Base-by-base conservation (phyloP, 2,113 vertebrate species). In the Nannobrachium achirus region DNA sequence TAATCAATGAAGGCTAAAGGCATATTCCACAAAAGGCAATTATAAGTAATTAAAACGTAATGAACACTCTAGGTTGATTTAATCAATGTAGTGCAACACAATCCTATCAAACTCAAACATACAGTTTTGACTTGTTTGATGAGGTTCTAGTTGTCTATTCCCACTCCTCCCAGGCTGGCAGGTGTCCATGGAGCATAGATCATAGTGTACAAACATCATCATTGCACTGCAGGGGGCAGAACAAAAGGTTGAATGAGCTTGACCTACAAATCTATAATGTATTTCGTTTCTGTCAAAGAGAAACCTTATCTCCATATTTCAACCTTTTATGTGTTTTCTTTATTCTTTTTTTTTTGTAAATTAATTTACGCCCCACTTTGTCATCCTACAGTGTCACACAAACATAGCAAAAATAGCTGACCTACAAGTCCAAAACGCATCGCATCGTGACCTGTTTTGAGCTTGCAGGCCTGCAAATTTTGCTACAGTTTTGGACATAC, bases 191-290 rank as follows among this genome's bases (percentile, higher is more conserved):
- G 38, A 14, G 1, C 10, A 52, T 10, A 15, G 41, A 38, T 90
- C 83, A 91, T 42, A 83, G 77, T 8, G 84, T 87, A 62, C 86
- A 92, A 55, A 90, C 76, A 1, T 93, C 92, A 52, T 89, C 85
- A 2, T 82, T 81, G 72, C 93, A 91, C 92, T 94, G 88, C 8
- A 90, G 83, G 56, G 83, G 20, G 63, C 45, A 40, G 44, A 7
- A 63, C 41, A 69, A 49, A 61, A 2, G 41, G 1, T 33, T 33
- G 25, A 33, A 4, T 33, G n/a, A 50, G n/a, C 2, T 5, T 9
- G 14, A 57, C 4, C 25, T 33, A 33, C 25, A 33, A 33, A 33
- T 33, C 25, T 33, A 33, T 33, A 5, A 33, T 33, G 6, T 33
- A 33, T 33, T 3, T 33, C 1, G 25, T 33, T 33, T 33, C 25